Percentiles rank a stretch among this genome's conserved stretches.
These are phyloP conservation scores for Tangachromis dhanisi DNA, from an alignment of 2,113 vertebrate species.

Conservation along the genomic window DNA sequence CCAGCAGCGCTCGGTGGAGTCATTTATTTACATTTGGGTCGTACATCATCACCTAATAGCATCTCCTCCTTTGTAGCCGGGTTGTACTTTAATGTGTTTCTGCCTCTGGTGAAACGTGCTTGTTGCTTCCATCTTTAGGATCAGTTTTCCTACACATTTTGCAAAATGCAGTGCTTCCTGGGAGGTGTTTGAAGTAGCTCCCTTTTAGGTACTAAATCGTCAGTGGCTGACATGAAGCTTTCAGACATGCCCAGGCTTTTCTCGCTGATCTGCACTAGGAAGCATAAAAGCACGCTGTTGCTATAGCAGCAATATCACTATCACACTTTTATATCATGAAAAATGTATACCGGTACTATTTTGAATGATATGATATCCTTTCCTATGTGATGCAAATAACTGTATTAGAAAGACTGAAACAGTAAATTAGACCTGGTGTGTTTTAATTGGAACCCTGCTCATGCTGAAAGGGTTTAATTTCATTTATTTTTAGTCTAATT, in stretches of 20 bases:
- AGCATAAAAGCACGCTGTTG: background rate
- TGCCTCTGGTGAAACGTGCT: background rate
- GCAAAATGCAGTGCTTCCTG: background rate
- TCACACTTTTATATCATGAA: background rate
- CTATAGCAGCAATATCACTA: background rate
- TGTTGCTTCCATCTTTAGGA: background rate
- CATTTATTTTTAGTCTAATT: background rate
- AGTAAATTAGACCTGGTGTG: background rate
- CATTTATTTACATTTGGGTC: background rate
- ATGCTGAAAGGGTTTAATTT: background rate
- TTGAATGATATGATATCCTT: background rate
- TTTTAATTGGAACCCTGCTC: background rate
- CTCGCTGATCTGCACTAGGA: background rate
- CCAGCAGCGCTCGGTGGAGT: background rate
- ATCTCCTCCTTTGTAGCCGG: background rate
- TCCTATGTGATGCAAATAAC: background rate
- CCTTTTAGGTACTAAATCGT: background rate
- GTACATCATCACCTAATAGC: background rate
- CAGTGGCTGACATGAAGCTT: background rate
- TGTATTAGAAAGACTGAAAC: background rate
- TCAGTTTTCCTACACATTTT: background rate
- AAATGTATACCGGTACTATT: background rate
- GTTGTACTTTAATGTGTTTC: background rate
- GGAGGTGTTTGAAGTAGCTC: background rate
- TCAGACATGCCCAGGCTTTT: background rate